Base-by-base conservation (phyloP, 2,113 vertebrate species). In the Lycocorax pyrrhopterus region DNA sequence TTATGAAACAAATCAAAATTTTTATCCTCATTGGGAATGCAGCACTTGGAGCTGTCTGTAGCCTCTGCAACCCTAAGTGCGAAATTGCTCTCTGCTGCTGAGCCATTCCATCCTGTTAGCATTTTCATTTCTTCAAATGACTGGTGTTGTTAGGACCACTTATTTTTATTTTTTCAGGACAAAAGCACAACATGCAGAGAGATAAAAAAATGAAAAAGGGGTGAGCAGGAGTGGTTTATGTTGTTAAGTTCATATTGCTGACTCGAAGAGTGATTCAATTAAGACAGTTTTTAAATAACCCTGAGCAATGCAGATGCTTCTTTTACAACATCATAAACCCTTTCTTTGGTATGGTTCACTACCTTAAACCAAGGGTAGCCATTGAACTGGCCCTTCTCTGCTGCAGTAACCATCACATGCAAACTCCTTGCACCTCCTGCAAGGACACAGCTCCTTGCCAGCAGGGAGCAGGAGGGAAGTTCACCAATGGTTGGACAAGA, bases 1-100 rank as follows among this genome's bases (percentile, higher is more conserved):
- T 94, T 94, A 88, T 67, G 85, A 97, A 96, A 93, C 88, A 93
- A 94, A 83, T 94, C 82, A 96, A 15, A 69, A 71, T 52, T 58
- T 44, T 78, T 92, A 29, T 49, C 86, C 83, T 90, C 67, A 33
- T 5, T 33, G 80, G 76, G 75, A 91, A 87, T 15, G 44, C 41
- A 53, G 69, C 41, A 43, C 60, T 89, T 12, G 3, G 41, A 86
- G 49, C 39, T 67, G 64, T 55, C 75, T 43, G 32, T 39, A 72
- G 53, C 53, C 35, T 51, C 59, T 77, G 73, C 76, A 84, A 5
- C 37, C 37, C 7, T 43, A 41, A 76, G 27, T 49, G 35, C 56
- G 75, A 81, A 64, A 64, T 8, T 43, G 43, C 12, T 64, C 9
- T 68, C 64, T 89, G 56, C 83, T 86, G 52, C 71, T 77, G 62